phyloP scores from a whole-genome alignment of 2,797 vertebrate species.

The Melanotaenia parkinsoni region DNA sequence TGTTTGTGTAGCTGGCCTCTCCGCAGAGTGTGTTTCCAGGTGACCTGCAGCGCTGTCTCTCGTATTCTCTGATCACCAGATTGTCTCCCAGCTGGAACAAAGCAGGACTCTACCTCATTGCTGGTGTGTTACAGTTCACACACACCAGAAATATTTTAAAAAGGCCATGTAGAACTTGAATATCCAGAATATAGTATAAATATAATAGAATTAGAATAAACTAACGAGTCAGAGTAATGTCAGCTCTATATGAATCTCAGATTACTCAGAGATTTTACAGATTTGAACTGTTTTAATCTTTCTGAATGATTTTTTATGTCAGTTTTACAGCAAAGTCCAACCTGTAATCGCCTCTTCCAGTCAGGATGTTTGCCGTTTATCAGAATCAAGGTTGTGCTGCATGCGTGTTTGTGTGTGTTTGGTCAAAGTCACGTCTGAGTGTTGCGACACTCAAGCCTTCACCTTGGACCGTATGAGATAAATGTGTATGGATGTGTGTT shows the following conservation, averaged over 20 bases:
- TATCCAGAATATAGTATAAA: no score
- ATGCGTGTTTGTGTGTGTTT: slow-evolving; percentile 15
- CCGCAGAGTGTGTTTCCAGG: slow-evolving; percentile 82
- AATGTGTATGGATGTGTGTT: not conserved
- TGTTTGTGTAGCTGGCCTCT: slow-evolving; percentile 56
- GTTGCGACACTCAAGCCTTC: slow-evolving; percentile 38
- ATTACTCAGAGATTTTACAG: not conserved
- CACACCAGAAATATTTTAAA: no score
- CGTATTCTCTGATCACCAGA: slow-evolving; percentile 84
- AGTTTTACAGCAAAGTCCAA: slow-evolving; percentile 14
- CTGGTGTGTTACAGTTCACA: slow-evolving; percentile 74
- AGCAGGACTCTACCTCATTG: slow-evolving; percentile 87
- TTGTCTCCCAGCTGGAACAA: slow-evolving; percentile 91
- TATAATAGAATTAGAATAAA: no score
- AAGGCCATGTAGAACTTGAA: no score
- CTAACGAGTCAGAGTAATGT: no score
- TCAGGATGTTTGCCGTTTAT: slow-evolving; percentile 8
- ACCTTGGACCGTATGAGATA: slow-evolving; percentile 27
- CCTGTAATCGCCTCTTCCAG: slow-evolving; percentile 5
- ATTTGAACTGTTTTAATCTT: not conserved
- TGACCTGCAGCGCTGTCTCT: slow-evolving; percentile 88
- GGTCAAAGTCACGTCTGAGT: slow-evolving; percentile 18
- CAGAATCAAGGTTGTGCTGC: slow-evolving; percentile 8
- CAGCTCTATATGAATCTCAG: no score
- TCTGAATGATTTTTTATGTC: not conserved